A percentile compares a stretch with the other conserved stretches of the same genome.
phyloP scores from a whole-genome alignment of 2,888 invertebrate species.

The Campoletis raptor region DNA sequence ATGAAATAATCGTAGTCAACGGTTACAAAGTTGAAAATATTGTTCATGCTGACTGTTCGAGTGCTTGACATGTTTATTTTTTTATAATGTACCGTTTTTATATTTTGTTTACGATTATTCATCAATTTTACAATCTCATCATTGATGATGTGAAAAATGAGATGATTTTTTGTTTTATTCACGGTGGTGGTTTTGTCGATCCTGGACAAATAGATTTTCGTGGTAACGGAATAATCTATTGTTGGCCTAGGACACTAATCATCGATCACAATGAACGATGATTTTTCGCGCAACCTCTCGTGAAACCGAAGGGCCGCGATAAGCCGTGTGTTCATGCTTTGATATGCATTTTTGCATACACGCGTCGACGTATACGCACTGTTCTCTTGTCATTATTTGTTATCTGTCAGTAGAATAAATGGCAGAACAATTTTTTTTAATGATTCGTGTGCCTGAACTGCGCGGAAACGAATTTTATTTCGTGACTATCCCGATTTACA shows the following conservation, averaged over 20 bases:
- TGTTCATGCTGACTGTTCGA: not conserved
- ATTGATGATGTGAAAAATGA: constrained; percentile 34
- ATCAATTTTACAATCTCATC: constrained; percentile 47
- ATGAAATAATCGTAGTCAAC: constrained; percentile 44
- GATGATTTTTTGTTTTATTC: constrained; percentile 7
- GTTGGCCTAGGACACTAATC: constrained; percentile 3
- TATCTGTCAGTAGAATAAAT: constrained; percentile 12
- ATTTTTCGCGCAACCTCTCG: constrained; percentile 20
- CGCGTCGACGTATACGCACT: constrained; percentile 49
- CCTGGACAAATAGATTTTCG: not conserved
- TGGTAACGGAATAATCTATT: not conserved
- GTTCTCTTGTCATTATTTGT: constrained; percentile 29
- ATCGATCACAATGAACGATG: constrained; percentile 1
- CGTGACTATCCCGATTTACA: constrained; percentile 52
- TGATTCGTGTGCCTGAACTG: constrained; percentile 44
- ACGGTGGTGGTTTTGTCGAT: constrained; percentile 1
- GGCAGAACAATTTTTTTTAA: constrained; percentile 29
- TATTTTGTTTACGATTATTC: constrained; percentile 53
- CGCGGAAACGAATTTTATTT: constrained; percentile 55
- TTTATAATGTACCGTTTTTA: constrained; percentile 15
- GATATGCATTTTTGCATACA: constrained; percentile 64
- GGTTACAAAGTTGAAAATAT: constrained; percentile 40
- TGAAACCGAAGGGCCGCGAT: constrained; percentile 47
- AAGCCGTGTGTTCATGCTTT: constrained; percentile 49
- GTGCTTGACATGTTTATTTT: constrained; percentile 8